These are phyloP conservation scores for Callimorpha dominula DNA, from an alignment of 2,888 invertebrate species.

Conservation along the genomic window DNA sequence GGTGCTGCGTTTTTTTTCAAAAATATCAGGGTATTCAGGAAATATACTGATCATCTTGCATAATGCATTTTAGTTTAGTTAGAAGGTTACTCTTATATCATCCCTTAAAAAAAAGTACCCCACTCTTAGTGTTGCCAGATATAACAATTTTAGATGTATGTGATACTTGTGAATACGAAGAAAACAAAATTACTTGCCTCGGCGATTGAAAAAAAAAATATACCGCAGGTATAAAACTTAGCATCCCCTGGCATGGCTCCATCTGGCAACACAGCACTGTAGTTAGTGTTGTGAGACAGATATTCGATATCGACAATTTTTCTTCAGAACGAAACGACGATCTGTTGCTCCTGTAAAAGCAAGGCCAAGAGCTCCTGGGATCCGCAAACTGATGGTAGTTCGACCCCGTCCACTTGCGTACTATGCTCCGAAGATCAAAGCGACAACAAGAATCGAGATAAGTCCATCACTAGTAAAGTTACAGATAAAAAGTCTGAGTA, in stretches of 20 bases:
- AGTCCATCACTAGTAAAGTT: conserved; percentile 58
- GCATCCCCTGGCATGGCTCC: background rate
- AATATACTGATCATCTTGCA: background rate
- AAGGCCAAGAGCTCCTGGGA: conserved; percentile 64
- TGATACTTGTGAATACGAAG: background rate
- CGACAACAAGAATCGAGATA: conserved; percentile 54
- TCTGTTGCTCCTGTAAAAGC: conserved; percentile 71
- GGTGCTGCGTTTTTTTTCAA: too few species aligned
- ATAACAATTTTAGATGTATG: background rate
- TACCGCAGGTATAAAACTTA: background rate
- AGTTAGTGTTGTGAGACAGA: conserved; percentile 53
- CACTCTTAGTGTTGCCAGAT: conserved; percentile 15
- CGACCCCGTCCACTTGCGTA: conserved; percentile 77
- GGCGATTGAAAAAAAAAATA: background rate
- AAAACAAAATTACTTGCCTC: background rate
- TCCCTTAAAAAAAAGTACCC: background rate
- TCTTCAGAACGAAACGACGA: conserved; percentile 75
- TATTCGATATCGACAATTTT: conserved; percentile 62
- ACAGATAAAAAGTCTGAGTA: conserved; percentile 44
- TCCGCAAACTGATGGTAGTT: conserved; percentile 62
- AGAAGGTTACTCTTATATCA: background rate
- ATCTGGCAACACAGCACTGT: conserved; percentile 48
- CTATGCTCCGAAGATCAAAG: conserved; percentile 69
- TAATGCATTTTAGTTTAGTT: background rate
- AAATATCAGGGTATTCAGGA: background rate